These are phyloP conservation scores for Nebria ingens DNA, from an alignment of 1,140 invertebrate genomes.

Conservation along the genomic window DNA sequence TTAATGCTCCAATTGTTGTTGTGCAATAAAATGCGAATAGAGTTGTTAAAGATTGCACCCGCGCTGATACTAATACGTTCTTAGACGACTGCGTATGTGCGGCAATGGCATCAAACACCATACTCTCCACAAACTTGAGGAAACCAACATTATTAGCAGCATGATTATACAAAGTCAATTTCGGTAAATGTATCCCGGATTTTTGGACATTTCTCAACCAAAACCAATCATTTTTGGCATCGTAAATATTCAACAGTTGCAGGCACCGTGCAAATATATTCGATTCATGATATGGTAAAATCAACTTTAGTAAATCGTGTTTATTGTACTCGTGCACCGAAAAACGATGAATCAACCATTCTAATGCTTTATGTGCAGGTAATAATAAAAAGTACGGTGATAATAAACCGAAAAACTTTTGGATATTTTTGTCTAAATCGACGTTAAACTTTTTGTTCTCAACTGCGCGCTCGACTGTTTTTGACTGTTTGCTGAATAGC, in stretches of 20 bases:
- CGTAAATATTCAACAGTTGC: slow-evolving; percentile 59
- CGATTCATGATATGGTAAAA: slow-evolving; percentile 86
- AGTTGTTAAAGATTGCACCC: slow-evolving; percentile 53
- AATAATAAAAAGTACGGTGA: slow-evolving; percentile 81
- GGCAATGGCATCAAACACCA: slow-evolving; percentile 52
- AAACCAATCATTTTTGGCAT: slow-evolving; percentile 55
- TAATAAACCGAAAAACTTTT: slow-evolving; percentile 65
- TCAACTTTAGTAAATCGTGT: slow-evolving; percentile 64
- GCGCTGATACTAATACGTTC: too few species aligned
- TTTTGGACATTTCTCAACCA: slow-evolving; percentile 69
- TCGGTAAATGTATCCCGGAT: slow-evolving; percentile 56
- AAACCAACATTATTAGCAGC: slow-evolving; percentile 57
- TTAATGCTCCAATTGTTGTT: slow-evolving; percentile 56
- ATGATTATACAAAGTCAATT: slow-evolving; percentile 59
- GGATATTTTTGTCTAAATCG: slow-evolving; percentile 63
- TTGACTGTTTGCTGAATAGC: slow-evolving; percentile 64
- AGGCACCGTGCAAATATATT: slow-evolving; percentile 76
- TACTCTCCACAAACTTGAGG: slow-evolving; percentile 61
- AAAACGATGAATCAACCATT: slow-evolving; percentile 87
- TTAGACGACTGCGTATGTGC: slow-evolving; percentile 47
- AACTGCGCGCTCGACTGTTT: slow-evolving; percentile 69
- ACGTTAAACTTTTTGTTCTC: slow-evolving; percentile 63
- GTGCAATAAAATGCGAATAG: slow-evolving; percentile 70
- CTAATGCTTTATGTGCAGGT: slow-evolving; percentile 77
- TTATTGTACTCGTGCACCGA: slow-evolving; percentile 81